These are phyloP conservation scores for Stegostoma tigrinum DNA, from an alignment of 2,113 vertebrate species.

Conservation along the genomic window DNA sequence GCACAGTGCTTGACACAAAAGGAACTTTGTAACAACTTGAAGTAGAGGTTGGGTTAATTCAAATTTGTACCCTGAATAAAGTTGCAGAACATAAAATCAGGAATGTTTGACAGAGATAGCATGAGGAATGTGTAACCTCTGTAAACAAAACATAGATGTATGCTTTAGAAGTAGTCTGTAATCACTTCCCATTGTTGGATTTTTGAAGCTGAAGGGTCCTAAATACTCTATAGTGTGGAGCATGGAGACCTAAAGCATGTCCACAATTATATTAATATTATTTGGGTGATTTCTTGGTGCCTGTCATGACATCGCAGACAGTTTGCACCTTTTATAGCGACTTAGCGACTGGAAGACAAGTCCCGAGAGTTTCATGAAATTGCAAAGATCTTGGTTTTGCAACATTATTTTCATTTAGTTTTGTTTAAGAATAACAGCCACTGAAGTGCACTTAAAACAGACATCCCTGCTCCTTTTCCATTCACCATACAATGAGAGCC, in stretches of 20 bases:
- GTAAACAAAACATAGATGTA: slow-evolving; percentile 8
- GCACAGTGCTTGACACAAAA: neutral
- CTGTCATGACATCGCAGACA: neutral
- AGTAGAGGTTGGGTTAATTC: neutral
- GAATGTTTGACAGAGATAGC: neutral
- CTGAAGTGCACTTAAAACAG: neutral
- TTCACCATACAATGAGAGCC: neutral
- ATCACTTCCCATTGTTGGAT: neutral
- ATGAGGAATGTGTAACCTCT: neutral
- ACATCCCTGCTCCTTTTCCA: neutral
- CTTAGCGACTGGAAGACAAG: neutral
- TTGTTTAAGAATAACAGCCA: neutral
- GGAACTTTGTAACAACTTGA: slow-evolving; percentile 8
- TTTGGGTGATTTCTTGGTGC: neutral
- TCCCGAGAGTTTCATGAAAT: neutral
- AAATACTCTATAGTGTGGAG: too few species aligned
- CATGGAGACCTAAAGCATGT: neutral
- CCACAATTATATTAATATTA: neutral
- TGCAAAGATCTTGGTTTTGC: neutral
- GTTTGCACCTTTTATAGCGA: neutral
- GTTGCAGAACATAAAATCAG: neutral
- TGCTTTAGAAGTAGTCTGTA: neutral
- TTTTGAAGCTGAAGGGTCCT: neutral
- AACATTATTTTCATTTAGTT: neutral
- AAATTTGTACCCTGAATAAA: neutral